Evolutionary conservation across 2,113 vertebrate genomes (phyloP).

Genomic region (Engystomops pustulosus): DNA sequence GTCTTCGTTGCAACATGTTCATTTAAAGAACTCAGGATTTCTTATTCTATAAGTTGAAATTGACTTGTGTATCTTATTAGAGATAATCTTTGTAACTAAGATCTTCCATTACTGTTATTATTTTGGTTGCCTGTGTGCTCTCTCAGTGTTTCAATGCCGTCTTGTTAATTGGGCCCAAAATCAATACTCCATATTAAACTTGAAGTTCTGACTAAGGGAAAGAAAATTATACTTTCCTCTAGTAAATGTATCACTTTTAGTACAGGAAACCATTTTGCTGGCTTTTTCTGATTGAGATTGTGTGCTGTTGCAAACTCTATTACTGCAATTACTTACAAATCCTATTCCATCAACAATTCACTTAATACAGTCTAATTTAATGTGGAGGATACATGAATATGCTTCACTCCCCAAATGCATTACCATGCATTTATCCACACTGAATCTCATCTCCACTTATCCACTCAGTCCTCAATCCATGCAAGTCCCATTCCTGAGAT

Average conservation of each 20-base stretch:
- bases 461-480: constrained; percentile 21
- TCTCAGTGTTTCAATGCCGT: constrained; percentile 1
- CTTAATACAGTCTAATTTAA: constrained; percentile 35
- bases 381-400: constrained; percentile 37
- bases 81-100: background rate
- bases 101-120: constrained; percentile 34
- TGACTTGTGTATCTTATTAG: background rate
- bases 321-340: constrained; percentile 45
- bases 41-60: no score
- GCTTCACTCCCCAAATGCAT: constrained; percentile 25
- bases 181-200: constrained; percentile 9
- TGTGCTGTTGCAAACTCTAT: constrained; percentile 41
- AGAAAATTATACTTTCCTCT: constrained; percentile 40
- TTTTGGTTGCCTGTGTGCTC: background rate
- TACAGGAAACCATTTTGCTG: constrained; percentile 13
- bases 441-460: constrained; percentile 33
- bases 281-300: constrained; percentile 21
- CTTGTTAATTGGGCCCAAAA: constrained; percentile 27
- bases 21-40: background rate
- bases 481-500: background rate
- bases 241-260: constrained; percentile 36
- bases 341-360: constrained; percentile 40
- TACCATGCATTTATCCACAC: constrained; percentile 12
- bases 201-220: constrained; percentile 12
- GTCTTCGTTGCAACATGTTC: background rate